Conservation (phyloP, 2,888 invertebrate genomes). For the Encarsia formosa region DNA sequence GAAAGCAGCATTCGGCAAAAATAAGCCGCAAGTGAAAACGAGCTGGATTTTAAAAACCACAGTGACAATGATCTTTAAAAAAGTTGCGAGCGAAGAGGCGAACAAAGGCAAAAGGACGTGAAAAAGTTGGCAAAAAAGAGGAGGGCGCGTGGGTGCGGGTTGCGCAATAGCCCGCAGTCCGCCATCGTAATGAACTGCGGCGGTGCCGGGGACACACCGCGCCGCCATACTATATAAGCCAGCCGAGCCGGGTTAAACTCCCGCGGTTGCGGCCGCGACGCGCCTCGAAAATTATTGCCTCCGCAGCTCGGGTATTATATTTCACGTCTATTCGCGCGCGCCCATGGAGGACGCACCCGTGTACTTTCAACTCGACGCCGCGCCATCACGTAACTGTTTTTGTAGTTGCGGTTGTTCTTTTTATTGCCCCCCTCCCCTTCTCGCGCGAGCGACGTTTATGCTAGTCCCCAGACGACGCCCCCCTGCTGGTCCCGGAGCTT, state of each 20-base stretch:
- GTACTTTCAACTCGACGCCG: neutral
- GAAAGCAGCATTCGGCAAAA: too few species aligned
- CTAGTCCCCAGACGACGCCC: too few species aligned
- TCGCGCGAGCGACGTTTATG: too few species aligned
- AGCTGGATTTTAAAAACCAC: too few species aligned
- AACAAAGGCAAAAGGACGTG: neutral
- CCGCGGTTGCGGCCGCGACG: neutral
- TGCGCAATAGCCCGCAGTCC: slow-evolving; percentile 16
- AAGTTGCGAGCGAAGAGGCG: too few species aligned
- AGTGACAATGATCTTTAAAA: too few species aligned
- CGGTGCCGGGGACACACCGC: slow-evolving; percentile 4
- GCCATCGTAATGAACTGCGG: slow-evolving; percentile 12
- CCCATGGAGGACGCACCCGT: neutral
- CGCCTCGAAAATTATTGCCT: slow-evolving; percentile 15
- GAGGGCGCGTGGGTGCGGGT: slow-evolving; percentile 12
- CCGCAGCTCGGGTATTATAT: slow-evolving; percentile 10
- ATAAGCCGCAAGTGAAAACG: too few species aligned
- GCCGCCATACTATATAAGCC: too few species aligned
- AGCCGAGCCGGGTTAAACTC: slow-evolving; percentile 1
- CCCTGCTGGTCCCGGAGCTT: neutral
- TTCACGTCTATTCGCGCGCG: slow-evolving; percentile 3
- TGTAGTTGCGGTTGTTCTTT: too few species aligned
- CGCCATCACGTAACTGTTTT: slow-evolving; percentile 3
- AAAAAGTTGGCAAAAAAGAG: slow-evolving; percentile 1
- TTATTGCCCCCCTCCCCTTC: too few species aligned